phyloP scores from a whole-genome alignment of 2,888 invertebrate genomes.

The Mystacides longicornis region DNA sequence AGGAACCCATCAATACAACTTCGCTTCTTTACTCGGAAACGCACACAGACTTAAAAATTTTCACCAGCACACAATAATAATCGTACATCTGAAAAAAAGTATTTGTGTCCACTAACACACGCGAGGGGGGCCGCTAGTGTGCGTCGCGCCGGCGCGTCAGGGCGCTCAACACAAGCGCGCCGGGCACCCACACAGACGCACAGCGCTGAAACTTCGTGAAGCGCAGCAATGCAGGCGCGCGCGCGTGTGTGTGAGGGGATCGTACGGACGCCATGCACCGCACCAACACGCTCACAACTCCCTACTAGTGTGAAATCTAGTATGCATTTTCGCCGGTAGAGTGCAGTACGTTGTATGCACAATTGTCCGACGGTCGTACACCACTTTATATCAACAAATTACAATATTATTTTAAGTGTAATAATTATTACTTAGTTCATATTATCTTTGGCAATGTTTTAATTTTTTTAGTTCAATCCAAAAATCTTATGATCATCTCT shows the following conservation, averaged over 20 bases:
- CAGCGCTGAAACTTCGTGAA: not conserved
- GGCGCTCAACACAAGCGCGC: not conserved
- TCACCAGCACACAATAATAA: constrained; percentile 10
- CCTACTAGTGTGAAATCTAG: constrained; percentile 39
- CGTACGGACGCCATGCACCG: constrained; percentile 3
- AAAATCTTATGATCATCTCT: not conserved
- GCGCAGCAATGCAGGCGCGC: not conserved
- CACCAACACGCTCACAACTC: constrained; percentile 8
- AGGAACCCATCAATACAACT: constrained; percentile 8
- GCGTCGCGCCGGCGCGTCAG: constrained; percentile 6
- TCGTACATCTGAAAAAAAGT: constrained; percentile 7
- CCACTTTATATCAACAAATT: constrained; percentile 10
- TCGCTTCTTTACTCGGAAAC: constrained; percentile 12
- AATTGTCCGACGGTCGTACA: constrained; percentile 26
- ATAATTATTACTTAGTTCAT: constrained; percentile 5
- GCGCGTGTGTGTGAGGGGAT: not conserved
- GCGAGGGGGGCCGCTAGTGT: constrained; percentile 2
- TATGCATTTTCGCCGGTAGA: constrained; percentile 45
- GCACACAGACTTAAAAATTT: constrained; percentile 10
- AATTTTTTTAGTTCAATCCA: not conserved
- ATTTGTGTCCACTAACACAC: not conserved
- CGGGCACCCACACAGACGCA: constrained; percentile 2
- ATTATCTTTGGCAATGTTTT: constrained; percentile 4
- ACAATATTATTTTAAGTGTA: constrained; percentile 11
- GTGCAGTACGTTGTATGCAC: constrained; percentile 52